These are phyloP conservation scores for Telmatherina bonti DNA, from an alignment of 2,797 vertebrate species.

Conservation along the genomic window DNA sequence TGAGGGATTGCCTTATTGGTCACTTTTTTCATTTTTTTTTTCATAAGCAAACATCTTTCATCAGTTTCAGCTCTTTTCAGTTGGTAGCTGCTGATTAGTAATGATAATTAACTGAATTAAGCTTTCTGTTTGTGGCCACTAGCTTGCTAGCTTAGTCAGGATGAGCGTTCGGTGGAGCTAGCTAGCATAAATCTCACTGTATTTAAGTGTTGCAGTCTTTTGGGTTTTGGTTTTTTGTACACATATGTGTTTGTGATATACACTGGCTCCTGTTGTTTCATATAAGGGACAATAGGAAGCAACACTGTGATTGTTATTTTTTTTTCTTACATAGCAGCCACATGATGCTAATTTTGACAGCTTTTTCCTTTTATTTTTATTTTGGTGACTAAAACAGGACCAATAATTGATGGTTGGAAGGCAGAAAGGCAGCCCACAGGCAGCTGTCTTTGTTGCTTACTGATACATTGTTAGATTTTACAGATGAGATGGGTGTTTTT, in stretches of 20 bases:
- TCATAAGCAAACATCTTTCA: not conserved
- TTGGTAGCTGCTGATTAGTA: not conserved
- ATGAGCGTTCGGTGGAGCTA: not conserved
- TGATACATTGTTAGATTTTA: not conserved
- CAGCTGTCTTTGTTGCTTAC: not conserved
- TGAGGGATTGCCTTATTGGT: too few species aligned
- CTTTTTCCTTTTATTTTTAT: too few species aligned
- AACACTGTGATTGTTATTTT: too few species aligned
- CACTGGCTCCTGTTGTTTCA: not conserved
- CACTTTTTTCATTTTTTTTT: too few species aligned
- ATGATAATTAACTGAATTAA: not conserved
- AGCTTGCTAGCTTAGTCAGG: not conserved
- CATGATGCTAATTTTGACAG: not conserved
- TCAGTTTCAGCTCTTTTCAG: not conserved
- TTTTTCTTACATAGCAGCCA: not conserved
- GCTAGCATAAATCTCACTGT: too few species aligned
- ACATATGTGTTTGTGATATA: not conserved
- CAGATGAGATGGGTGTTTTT: not conserved
- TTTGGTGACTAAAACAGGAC: not conserved
- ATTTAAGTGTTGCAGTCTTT: not conserved
- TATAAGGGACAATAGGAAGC: not conserved
- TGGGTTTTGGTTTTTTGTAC: not conserved
- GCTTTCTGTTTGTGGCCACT: too few species aligned
- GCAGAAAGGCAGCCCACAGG: not conserved
- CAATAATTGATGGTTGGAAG: not conserved